Conservation (phyloP, 2,888 invertebrate genomes). For the Acrobasis suavella region DNA sequence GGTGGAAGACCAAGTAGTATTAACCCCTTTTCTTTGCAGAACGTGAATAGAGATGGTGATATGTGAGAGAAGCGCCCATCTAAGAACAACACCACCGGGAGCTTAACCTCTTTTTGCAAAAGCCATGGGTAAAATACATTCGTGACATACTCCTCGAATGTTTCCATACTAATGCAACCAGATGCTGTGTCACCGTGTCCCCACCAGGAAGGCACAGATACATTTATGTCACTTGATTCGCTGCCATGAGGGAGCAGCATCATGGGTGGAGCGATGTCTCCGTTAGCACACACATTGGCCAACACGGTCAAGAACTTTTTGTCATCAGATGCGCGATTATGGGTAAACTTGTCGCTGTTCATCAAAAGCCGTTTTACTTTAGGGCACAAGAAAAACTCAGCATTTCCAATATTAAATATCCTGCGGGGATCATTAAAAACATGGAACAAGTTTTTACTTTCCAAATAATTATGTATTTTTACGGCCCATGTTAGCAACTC, state of each 20-base stretch:
- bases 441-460: background rate
- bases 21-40: background rate
- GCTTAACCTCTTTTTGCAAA: constrained; percentile 28
- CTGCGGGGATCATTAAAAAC: background rate
- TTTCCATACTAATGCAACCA: constrained; percentile 31
- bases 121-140: constrained; percentile 37
- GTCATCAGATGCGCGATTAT: background rate
- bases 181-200: constrained; percentile 21
- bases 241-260: constrained; percentile 29
- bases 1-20: background rate
- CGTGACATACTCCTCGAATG: constrained; percentile 30
- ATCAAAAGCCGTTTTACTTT: background rate
- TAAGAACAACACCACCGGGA: constrained; percentile 36
- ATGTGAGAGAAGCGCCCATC: constrained; percentile 33
- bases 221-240: background rate
- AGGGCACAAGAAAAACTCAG: background rate
- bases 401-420: background rate
- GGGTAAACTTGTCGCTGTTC: background rate
- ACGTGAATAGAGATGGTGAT: constrained; percentile 25
- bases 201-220: constrained; percentile 6
- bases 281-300: constrained; percentile 25
- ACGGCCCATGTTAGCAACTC: background rate
- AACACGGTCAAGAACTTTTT: background rate
- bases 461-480: background rate
- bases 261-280: constrained; percentile 29